These are phyloP conservation scores for Eulemur albifrons DNA, from an alignment of 2,797 vertebrate species.

Conservation along the genomic window DNA sequence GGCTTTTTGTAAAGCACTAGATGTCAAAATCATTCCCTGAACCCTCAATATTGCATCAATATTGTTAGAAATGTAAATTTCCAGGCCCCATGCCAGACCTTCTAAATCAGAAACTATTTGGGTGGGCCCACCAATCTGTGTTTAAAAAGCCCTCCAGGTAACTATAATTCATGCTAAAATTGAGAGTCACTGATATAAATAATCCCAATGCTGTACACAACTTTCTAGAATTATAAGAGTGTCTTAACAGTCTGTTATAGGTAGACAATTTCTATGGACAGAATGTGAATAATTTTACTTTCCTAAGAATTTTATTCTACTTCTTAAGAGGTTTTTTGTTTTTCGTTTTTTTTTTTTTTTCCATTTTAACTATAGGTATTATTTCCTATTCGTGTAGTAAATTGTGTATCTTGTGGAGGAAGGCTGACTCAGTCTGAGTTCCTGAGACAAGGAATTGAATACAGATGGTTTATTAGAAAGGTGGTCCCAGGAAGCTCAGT, in stretches of 20 bases:
- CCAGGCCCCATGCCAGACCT: not conserved
- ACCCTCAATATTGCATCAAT: not conserved
- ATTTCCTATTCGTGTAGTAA: not conserved
- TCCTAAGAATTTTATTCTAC: constrained; percentile 1
- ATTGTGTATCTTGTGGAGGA: not conserved
- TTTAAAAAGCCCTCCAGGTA: not conserved
- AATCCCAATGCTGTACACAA: not conserved
- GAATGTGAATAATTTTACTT: constrained; percentile 54
- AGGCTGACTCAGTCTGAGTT: constrained; percentile 7
- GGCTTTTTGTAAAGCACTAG: not conserved
- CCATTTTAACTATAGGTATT: not conserved
- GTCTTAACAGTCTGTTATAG: not conserved
- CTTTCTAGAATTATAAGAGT: constrained; percentile 15
- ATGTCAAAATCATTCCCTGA: not conserved
- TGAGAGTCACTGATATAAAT: not conserved
- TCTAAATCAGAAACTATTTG: not conserved
- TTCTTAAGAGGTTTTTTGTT: not conserved
- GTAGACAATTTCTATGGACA: constrained; percentile 1
- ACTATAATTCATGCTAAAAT: not conserved
- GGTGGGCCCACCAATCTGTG: not conserved
- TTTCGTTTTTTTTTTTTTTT: not conserved
- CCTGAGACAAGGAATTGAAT: not conserved
- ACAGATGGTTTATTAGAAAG: not conserved
- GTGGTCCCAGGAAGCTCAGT: not conserved
- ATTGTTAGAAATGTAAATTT: not conserved